phyloP scores from a whole-genome alignment of 64 coral and sea anemone species.

The Pocillopora verrucosa region DNA sequence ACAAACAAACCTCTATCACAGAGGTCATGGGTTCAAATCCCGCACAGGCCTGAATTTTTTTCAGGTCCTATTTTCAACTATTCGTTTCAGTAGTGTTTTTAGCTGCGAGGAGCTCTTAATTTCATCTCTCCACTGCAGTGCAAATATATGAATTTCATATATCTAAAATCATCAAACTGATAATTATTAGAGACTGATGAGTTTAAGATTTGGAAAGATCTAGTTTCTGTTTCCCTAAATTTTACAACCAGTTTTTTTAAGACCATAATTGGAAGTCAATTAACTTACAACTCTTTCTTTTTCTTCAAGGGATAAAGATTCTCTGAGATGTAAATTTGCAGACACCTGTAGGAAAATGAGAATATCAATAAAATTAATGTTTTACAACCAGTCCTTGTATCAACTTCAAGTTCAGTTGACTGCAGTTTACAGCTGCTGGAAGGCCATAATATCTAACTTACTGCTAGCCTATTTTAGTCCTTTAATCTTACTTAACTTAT shows the following conservation, averaged over 20 bases:
- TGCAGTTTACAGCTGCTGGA: background rate
- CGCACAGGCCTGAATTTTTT: too few relatives aligned
- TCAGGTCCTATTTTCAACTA: too few relatives aligned
- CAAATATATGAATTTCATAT: too few relatives aligned
- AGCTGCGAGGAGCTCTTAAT: too few relatives aligned
- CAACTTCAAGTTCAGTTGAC: background rate
- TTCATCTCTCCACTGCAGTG: too few relatives aligned
- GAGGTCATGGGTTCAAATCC: background rate
- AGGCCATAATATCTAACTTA: background rate
- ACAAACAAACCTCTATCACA: background rate
- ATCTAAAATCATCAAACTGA: background rate
- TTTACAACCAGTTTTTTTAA: background rate
- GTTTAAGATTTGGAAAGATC: background rate
- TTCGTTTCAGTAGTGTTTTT: too few relatives aligned
- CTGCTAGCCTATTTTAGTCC: too few relatives aligned
- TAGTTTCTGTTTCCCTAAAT: background rate
- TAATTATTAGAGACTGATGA: background rate
- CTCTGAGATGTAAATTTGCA: conserved; percentile 83
- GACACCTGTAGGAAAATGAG: conserved; percentile 58
- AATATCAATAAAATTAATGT: background rate
- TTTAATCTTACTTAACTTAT: too few relatives aligned
- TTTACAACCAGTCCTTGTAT: too few relatives aligned
- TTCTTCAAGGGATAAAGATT: conserved; percentile 71
- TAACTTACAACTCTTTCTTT: conserved; percentile 76
- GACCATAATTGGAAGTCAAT: background rate